Conservation (phyloP, 2,888 invertebrate genomes). For the Nemurella pictetii region DNA sequence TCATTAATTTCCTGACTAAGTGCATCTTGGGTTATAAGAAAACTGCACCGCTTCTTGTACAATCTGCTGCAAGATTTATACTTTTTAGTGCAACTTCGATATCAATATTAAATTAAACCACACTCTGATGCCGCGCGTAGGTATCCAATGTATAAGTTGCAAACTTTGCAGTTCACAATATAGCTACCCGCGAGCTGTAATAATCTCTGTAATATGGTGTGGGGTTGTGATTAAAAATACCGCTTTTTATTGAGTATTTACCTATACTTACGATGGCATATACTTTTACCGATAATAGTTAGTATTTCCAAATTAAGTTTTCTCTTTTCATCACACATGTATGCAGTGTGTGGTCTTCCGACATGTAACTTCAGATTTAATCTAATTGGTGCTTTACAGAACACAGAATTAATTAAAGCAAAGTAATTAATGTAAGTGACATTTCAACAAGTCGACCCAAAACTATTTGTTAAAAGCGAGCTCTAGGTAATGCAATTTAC, state of each 20-base stretch:
- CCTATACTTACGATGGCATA: not conserved
- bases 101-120: slow-evolving; percentile 15
- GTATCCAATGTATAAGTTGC: not conserved
- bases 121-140: not conserved
- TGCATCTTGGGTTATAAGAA: not conserved
- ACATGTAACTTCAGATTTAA: not conserved
- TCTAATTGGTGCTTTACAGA: not conserved
- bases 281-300: not conserved
- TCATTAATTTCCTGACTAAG: slow-evolving; percentile 1
- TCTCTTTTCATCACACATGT: not conserved
- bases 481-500: slow-evolving; percentile 1
- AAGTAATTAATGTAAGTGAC: not conserved
- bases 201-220: not conserved
- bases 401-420: not conserved
- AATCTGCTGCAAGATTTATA: slow-evolving; percentile 15
- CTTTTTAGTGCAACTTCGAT: not conserved
- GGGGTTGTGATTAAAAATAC: not conserved
- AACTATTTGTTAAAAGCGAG: not conserved
- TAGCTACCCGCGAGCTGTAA: not conserved
- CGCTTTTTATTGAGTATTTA: not conserved
- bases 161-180: too few species aligned
- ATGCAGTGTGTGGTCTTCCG: too few species aligned
- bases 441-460: not conserved
- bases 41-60: not conserved
- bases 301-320: not conserved